These are phyloP conservation scores for Lycaena phlaeas DNA, from an alignment of 2,888 invertebrate genomes.

Conservation along the genomic window DNA sequence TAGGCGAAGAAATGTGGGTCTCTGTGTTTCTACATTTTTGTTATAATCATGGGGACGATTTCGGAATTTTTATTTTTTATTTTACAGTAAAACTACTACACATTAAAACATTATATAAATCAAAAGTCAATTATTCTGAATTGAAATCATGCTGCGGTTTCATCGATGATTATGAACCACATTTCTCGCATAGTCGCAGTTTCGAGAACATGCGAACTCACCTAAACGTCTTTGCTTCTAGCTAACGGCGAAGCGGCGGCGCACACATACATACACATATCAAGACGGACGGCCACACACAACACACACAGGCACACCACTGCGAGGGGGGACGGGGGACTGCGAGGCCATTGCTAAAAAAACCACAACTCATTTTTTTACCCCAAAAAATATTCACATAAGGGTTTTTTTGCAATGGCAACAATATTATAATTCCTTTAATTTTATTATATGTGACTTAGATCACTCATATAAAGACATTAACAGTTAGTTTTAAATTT, in stretches of 20 bases:
- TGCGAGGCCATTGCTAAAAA: constrained; percentile 39
- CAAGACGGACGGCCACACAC: constrained; percentile 65
- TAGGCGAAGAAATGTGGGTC: constrained; percentile 13
- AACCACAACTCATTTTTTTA: constrained; percentile 16
- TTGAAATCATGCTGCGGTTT: too few relatives aligned
- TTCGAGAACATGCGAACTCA: constrained; percentile 45
- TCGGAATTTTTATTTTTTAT: neutral
- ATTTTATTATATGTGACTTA: constrained; percentile 57
- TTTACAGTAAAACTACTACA: neutral
- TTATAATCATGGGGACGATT: too few relatives aligned
- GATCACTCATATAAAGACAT: constrained; percentile 71
- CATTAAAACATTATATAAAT: too few relatives aligned
- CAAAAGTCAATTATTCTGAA: too few relatives aligned
- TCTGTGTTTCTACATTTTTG: too few relatives aligned
- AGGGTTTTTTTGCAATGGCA: constrained; percentile 42
- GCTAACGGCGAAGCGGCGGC: constrained; percentile 61
- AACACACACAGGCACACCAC: constrained; percentile 57
- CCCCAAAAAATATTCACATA: constrained; percentile 8
- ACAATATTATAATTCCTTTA: constrained; percentile 57
- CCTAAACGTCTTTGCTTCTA: constrained; percentile 64
- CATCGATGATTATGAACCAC: constrained; percentile 5
- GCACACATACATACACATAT: constrained; percentile 68
- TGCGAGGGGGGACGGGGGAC: constrained; percentile 41
- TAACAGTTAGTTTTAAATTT: constrained; percentile 59
- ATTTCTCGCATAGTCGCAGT: constrained; percentile 20